These are phyloP conservation scores for Aphelenchoides bicaudatus DNA, from an alignment of 2,888 invertebrate species.

Conservation along the genomic window DNA sequence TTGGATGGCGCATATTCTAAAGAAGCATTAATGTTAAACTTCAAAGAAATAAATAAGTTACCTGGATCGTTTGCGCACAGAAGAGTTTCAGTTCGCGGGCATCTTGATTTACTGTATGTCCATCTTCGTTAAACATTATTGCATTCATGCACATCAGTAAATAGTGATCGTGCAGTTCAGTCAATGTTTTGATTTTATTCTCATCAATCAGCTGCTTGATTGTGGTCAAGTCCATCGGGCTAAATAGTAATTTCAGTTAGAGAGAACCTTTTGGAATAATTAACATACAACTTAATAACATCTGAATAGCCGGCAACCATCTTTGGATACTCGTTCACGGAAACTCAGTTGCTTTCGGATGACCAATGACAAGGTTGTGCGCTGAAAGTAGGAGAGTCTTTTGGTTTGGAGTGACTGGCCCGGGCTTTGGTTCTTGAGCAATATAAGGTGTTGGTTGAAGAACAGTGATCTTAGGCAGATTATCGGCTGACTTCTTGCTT, in stretches of 20 bases:
- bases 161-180: conserved; percentile 13
- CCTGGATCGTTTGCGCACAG: background rate
- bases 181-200: background rate
- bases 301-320: conserved; percentile 1
- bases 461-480: too few species aligned
- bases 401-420: background rate
- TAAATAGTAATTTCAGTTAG: too few species aligned
- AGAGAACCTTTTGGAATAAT: too few species aligned
- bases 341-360: conserved; percentile 62
- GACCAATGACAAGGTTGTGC: conserved; percentile 97
- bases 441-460: too few species aligned
- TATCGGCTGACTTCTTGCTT: too few species aligned
- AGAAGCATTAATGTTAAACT: too few species aligned
- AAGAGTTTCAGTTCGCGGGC: background rate
- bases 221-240: conserved; percentile 17
- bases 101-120: conserved; percentile 5
- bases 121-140: conserved; percentile 11
- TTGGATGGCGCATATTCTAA: too few species aligned
- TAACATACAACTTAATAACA: conserved; percentile 5
- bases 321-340: conserved; percentile 6
- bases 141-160: conserved; percentile 9
- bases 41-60: too few species aligned
- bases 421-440: too few species aligned
- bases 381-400: conserved; percentile 88
- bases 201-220: conserved; percentile 15